Evolutionary conservation across 2,797 vertebrate species (phyloP).

Genomic region (Falco columbarius): DNA sequence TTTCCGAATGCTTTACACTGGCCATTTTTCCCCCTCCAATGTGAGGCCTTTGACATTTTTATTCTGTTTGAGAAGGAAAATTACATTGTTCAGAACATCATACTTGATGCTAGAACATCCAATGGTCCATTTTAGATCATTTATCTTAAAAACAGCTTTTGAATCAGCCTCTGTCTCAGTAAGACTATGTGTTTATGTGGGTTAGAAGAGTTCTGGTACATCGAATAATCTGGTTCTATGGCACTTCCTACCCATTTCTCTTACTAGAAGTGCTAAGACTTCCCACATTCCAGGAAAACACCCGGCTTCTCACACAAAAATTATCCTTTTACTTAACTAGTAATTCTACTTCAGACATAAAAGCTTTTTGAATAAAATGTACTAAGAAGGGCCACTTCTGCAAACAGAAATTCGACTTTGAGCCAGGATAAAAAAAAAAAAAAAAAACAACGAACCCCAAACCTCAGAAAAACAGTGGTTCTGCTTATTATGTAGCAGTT

Average conservation of each 20-base stretch:
- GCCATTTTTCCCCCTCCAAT: neutral
- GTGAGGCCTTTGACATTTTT: neutral
- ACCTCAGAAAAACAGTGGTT: neutral
- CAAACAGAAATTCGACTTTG: neutral
- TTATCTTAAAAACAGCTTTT: neutral
- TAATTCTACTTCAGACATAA: neutral
- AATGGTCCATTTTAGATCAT: neutral
- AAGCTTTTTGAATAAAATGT: neutral
- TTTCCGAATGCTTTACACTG: neutral
- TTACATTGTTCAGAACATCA: neutral
- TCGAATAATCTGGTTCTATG: too few relatives aligned
- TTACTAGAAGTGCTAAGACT: neutral
- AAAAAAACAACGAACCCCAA: neutral
- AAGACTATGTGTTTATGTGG: neutral
- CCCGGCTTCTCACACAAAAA: neutral
- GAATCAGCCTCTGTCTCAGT: neutral
- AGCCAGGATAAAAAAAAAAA: neutral
- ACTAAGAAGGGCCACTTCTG: neutral
- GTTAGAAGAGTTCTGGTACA: neutral
- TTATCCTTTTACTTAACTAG: neutral
- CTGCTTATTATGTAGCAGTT: neutral
- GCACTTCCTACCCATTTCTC: neutral
- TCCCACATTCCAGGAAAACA: accelerated
- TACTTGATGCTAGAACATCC: neutral
- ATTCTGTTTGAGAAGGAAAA: slow-evolving; percentile 6